phyloP scores from a whole-genome alignment of 2,888 invertebrate genomes.

The Ectropis crepuscularia region DNA sequence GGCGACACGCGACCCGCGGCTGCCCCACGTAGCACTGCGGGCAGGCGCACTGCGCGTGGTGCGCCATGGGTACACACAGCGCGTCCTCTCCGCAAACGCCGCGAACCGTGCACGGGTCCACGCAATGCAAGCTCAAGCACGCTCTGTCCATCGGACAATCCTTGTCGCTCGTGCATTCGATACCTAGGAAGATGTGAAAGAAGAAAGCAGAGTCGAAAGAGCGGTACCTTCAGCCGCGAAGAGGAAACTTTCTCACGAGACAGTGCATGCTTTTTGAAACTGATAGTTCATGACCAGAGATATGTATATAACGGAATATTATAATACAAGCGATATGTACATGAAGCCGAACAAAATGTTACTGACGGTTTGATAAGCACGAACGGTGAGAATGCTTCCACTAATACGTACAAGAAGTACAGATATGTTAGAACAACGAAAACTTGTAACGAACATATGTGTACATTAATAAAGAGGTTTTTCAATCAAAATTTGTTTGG shows the following conservation, averaged over 20 bases:
- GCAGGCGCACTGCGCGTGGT: conserved; percentile 94
- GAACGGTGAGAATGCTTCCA: conserved; percentile 86
- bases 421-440: conserved; percentile 58
- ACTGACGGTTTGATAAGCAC: conserved; percentile 83
- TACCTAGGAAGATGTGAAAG: conserved; percentile 88
- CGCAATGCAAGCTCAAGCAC: conserved; percentile 95
- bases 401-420: conserved; percentile 59
- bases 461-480: conserved; percentile 42
- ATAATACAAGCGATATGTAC: conserved; percentile 87
- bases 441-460: conserved; percentile 53
- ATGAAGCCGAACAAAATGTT: conserved; percentile 84
- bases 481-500: conserved; percentile 10
- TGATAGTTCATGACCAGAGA: conserved; percentile 83
- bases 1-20: conserved; percentile 91
- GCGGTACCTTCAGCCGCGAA: conserved; percentile 94
- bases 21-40: conserved; percentile 94
- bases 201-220: conserved; percentile 88
- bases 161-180: conserved; percentile 95
- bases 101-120: conserved; percentile 95
- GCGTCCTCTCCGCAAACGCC: conserved; percentile 96
- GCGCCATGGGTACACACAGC: conserved; percentile 92
- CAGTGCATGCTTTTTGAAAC: conserved; percentile 87
- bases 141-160: conserved; percentile 96
- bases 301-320: conserved; percentile 77
- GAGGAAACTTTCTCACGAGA: conserved; percentile 92